Base-by-base conservation (phyloP, 2,888 invertebrate species). In the Netelia inedita region DNA sequence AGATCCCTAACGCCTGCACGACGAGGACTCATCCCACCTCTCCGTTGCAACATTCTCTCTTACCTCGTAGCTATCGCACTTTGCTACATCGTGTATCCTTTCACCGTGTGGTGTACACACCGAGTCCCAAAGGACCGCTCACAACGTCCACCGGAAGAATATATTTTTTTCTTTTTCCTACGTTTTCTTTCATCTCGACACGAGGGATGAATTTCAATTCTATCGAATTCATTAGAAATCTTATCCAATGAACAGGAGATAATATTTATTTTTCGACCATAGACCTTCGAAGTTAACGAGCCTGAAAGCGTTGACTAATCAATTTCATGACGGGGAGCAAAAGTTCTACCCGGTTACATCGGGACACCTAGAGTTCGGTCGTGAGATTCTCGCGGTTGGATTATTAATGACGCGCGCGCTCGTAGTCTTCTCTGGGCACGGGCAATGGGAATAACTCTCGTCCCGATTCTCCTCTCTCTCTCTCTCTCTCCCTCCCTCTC, bases 1-100 rank as follows among this genome's bases (percentile, higher is more conserved):
- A 87, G 90, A 91, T 90, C 90, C 88, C 87, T 89, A 91, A 89
- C 89, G 89, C 88, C 86, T 88, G 88, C 85, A 85, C 85, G 85
- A 85, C 85, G 81, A 79, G 79, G 23, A 66, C 72, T 61, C 61
- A 50, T 43, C 63, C 21, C 28, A n/a, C 66, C 35, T 14, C 50
- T 63, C 23, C 2, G 3, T 61, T n/a, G 28, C 23, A 46, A 57
- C 68, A 23, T 55, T 19, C 16, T 55, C n/a, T 46, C 14, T 19
- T 14, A 61, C 46, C 57, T 68, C 23, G 46, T 68, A 76, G 68
- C 57, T 46, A 57, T 68, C 41, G 35, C 35, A 55, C 63, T 23
- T n/a, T 2, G 8, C 65, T 55, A 76, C 66, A 76, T 35, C 66
- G 21, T 66, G 76, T 76, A 66, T 57, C 57, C 74, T 57, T 55